A percentile compares a stretch with the other conserved stretches of the same genome.
Conservation (phyloP, 1,140 invertebrate genomes). For the Laupala kohalensis region DNA sequence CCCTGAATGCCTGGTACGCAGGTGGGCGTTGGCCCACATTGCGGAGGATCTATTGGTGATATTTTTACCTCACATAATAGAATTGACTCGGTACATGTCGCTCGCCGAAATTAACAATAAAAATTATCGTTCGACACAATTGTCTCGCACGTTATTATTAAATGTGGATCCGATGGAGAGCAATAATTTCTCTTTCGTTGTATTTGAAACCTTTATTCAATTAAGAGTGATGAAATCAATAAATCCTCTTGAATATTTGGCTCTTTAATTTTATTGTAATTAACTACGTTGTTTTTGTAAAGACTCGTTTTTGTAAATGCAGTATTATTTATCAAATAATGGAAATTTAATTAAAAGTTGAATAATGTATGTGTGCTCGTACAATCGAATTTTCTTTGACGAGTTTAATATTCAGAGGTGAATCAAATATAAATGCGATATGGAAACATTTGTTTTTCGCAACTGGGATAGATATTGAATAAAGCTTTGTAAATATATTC, state of each 20-base stretch:
- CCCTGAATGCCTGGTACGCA: too few species aligned
- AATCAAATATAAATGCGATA: too few species aligned
- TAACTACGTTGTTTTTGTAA: neutral
- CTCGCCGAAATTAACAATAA: neutral
- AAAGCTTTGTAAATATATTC: too few species aligned
- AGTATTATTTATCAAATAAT: neutral
- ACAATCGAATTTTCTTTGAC: too few species aligned
- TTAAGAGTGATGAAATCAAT: neutral
- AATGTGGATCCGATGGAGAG: neutral
- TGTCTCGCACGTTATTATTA: neutral
- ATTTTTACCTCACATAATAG: too few species aligned
- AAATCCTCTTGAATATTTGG: neutral
- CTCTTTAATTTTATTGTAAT: neutral
- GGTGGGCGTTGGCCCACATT: too few species aligned
- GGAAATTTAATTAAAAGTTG: too few species aligned
- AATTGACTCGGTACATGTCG: neutral
- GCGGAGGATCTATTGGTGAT: too few species aligned
- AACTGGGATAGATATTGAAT: too few species aligned
- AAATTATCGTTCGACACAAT: neutral
- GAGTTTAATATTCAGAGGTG: too few species aligned
- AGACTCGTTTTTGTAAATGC: neutral
- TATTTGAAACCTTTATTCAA: neutral
- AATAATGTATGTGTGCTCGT: too few species aligned
- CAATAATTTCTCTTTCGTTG: neutral
- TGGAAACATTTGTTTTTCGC: too few species aligned